Evolutionary conservation across 2,888 invertebrate species (phyloP).

Genomic region (Plemyria rubiginata): DNA sequence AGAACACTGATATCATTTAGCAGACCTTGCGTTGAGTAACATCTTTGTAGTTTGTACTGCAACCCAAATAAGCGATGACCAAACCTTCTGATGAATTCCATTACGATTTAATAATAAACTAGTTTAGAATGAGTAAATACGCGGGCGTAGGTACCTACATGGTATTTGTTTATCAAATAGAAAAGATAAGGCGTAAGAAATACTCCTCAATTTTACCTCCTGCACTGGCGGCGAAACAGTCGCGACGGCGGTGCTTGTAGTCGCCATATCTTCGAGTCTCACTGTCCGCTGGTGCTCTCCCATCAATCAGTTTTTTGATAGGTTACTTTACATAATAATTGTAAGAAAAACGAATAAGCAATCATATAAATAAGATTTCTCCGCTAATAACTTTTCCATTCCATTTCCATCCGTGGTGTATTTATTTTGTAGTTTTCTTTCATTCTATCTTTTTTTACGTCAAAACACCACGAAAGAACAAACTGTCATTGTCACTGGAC

Average conservation of each 20-base stretch:
- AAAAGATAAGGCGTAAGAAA: slow-evolving; percentile 60
- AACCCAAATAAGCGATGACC: slow-evolving; percentile 43
- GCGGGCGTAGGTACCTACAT: slow-evolving; percentile 19
- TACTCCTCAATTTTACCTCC: slow-evolving; percentile 62
- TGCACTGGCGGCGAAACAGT: slow-evolving; percentile 69
- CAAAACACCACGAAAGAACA: not conserved
- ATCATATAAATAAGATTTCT: slow-evolving; percentile 25
- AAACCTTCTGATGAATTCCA: slow-evolving; percentile 48
- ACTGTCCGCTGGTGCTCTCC: slow-evolving; percentile 62
- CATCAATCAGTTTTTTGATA: slow-evolving; percentile 59
- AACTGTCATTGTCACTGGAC: not conserved
- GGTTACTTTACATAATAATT: slow-evolving; percentile 56
- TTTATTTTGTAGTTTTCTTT: too few species aligned
- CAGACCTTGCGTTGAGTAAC: slow-evolving; percentile 79
- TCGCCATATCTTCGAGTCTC: slow-evolving; percentile 73
- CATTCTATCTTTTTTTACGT: not conserved
- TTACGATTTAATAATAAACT: slow-evolving; percentile 38
- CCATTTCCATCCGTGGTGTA: slow-evolving; percentile 1
- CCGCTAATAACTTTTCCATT: not conserved
- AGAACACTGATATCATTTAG: slow-evolving; percentile 89
- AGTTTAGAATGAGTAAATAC: slow-evolving; percentile 22
- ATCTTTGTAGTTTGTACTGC: slow-evolving; percentile 38
- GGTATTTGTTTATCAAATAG: slow-evolving; percentile 60
- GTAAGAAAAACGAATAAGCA: slow-evolving; percentile 4
- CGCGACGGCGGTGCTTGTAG: slow-evolving; percentile 75